These are phyloP conservation scores for Aphidoletes aphidimyza DNA, from an alignment of 2,888 invertebrate genomes.

Conservation along the genomic window DNA sequence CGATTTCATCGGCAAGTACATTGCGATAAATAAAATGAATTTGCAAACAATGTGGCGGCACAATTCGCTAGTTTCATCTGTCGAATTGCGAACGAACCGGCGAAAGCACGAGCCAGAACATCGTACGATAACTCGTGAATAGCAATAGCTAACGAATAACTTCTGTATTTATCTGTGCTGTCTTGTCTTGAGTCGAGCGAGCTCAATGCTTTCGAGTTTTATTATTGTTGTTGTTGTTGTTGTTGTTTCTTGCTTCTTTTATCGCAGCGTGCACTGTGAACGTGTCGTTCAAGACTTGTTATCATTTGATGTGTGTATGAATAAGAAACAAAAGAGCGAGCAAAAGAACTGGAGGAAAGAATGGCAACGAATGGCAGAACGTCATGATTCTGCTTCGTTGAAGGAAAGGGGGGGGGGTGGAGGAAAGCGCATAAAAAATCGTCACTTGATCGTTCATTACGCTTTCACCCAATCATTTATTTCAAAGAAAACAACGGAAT, in stretches of 20 bases:
- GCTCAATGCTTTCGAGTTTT: neutral
- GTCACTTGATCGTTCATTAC: neutral
- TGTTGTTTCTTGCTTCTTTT: neutral
- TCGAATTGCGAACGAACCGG: too few relatives aligned
- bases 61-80: too few relatives aligned
- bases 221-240: neutral
- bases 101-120: too few relatives aligned
- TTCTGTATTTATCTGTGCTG: neutral
- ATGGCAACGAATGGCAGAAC: neutral
- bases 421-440: too few relatives aligned
- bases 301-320: neutral
- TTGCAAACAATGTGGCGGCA: neutral
- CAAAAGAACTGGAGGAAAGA: neutral
- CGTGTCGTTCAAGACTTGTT: slow-evolving; percentile 2
- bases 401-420: too few relatives aligned
- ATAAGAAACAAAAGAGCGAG: neutral
- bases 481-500: neutral
- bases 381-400: too few relatives aligned
- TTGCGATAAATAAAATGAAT: slow-evolving; percentile 22
- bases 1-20: slow-evolving; percentile 10
- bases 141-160: too few relatives aligned
- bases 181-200: neutral
- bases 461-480: slow-evolving; percentile 6
- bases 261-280: neutral
- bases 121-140: too few relatives aligned